Percentiles rank a stretch among this genome's conserved stretches.
phyloP scores from a whole-genome alignment of 2,797 vertebrate genomes.

The Triplophysa bombifrons region DNA sequence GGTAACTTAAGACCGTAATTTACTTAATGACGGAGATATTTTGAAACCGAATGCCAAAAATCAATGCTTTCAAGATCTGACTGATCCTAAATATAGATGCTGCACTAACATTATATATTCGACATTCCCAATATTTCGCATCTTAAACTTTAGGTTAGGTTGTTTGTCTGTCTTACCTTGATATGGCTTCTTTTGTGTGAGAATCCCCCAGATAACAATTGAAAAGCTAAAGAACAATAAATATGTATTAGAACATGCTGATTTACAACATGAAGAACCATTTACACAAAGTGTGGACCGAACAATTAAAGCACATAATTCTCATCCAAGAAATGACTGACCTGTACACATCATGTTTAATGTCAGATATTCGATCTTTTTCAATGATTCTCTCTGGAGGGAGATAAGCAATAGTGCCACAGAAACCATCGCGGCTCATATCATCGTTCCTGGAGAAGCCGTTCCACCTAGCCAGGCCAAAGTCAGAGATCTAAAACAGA shows the following conservation, averaged over 20 bases:
- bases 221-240: slow-evolving; percentile 77
- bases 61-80: not conserved
- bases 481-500: slow-evolving; percentile 89
- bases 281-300: not conserved
- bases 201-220: slow-evolving; percentile 95
- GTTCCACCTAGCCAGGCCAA: slow-evolving; percentile 95
- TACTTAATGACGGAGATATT: not conserved
- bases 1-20: not conserved
- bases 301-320: too few relatives aligned
- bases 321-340: slow-evolving; percentile 60
- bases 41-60: slow-evolving; percentile 8
- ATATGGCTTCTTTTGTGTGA: slow-evolving; percentile 97
- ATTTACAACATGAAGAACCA: too few relatives aligned
- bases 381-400: slow-evolving; percentile 96
- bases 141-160: too few relatives aligned
- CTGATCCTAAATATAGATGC: not conserved
- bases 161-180: slow-evolving; percentile 78
- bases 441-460: slow-evolving; percentile 91
- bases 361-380: slow-evolving; percentile 93
- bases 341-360: slow-evolving; percentile 98
- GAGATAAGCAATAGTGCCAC: slow-evolving; percentile 95
- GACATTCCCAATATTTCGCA: too few relatives aligned
- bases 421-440: slow-evolving; percentile 95
- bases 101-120: too few relatives aligned
- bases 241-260: not conserved